phyloP scores from a whole-genome alignment of 2,888 invertebrate species.

The Onchidella celtica region DNA sequence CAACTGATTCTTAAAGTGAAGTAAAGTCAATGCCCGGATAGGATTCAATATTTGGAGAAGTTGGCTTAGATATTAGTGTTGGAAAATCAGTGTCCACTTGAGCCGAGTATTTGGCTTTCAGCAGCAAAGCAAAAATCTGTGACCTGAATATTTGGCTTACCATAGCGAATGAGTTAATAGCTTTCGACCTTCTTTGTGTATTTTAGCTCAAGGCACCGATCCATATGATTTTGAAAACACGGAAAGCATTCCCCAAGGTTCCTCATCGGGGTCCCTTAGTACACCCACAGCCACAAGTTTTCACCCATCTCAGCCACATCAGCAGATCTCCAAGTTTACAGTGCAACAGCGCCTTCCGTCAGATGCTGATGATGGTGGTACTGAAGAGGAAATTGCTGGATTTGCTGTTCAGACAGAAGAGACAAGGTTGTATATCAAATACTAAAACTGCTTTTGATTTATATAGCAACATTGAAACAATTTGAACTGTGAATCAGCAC shows the following conservation, averaged over 20 bases:
- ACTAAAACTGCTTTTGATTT: no score
- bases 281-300: background rate
- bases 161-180: no score
- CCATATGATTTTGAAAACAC: constrained; percentile 42
- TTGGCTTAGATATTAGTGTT: no score
- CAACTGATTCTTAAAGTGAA: no score
- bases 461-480: no score
- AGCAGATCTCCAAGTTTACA: constrained; percentile 52
- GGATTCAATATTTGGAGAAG: no score
- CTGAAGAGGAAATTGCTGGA: constrained; percentile 6
- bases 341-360: constrained; percentile 33
- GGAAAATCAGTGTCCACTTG: no score
- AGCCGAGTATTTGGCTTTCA: no score
- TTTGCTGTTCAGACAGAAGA: background rate
- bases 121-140: no score
- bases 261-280: constrained; percentile 3
- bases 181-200: background rate
- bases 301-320: constrained; percentile 58
- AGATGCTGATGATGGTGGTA: constrained; percentile 8
- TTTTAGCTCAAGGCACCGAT: constrained; percentile 42
- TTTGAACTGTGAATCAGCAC: background rate
- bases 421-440: constrained; percentile 13
- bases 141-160: no score
- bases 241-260: constrained; percentile 4
- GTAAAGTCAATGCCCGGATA: no score